Evolutionary conservation across 2,113 vertebrate species (phyloP).

Genomic region (Apodemus speciosus): DNA sequence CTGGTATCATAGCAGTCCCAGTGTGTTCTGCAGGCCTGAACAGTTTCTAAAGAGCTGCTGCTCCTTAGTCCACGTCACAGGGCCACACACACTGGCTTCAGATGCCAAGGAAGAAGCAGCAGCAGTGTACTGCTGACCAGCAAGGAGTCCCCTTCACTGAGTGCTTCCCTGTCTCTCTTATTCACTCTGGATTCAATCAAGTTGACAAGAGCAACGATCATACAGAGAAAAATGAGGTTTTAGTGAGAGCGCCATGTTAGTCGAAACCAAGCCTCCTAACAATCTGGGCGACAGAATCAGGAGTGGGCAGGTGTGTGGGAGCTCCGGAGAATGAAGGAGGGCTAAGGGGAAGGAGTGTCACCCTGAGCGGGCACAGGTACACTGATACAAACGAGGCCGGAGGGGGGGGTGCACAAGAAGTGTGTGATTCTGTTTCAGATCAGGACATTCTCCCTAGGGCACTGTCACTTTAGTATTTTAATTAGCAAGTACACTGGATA

Average conservation of each 20-base stretch:
- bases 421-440: constrained; percentile 24
- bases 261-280: not conserved
- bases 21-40: not conserved
- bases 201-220: not conserved
- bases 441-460: not conserved
- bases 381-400: not conserved
- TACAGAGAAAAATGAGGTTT: constrained; percentile 28
- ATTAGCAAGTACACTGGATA: not conserved
- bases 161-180: not conserved
- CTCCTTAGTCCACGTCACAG: not conserved
- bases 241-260: not conserved
- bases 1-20: not conserved
- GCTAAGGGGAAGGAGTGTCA: not conserved
- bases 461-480: not conserved
- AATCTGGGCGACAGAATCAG: not conserved
- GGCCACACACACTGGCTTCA: not conserved
- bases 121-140: not conserved
- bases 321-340: not conserved
- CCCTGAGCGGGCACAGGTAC: not conserved
- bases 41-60: not conserved
- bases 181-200: not conserved
- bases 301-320: not conserved
- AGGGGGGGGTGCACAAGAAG: not conserved
- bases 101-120: not conserved
- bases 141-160: not conserved